Base-by-base conservation (phyloP, 2,797 vertebrate species). In the Stomatorhinus walkeri region DNA sequence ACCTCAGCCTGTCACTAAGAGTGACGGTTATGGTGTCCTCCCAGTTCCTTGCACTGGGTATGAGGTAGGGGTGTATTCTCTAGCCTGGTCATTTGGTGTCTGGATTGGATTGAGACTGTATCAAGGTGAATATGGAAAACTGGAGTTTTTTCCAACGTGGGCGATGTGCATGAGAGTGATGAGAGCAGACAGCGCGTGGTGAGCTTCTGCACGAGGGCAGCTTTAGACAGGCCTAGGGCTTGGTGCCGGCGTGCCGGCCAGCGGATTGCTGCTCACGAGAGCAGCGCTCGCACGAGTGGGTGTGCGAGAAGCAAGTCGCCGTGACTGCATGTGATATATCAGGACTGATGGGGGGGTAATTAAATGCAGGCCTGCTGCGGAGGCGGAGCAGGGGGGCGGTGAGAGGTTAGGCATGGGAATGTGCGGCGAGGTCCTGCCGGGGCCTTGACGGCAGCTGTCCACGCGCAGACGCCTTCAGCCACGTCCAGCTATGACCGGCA, bases 391-490 rank as follows among this genome's bases (percentile, higher is more conserved):
- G 87, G 36, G 46, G 24, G 52, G 51, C 24, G 64, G 24, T 56
- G 54, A 28, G 40, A 61, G 56, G 40, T 76, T 59, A 32, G 48
- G 68, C 14, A 12, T 1, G 72, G 86, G 87, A 51, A 64, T 88
- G 72, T 64, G 81, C 92, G 92, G 16, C 91, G 91, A 43, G 91
- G 91, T 91, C 93, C 91, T 90, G 90, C 91, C 91, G 92, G 0
- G 28, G 91, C 89, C 91, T 88, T 91, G 52, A 93, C 95, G 95
- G 94, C 96, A 97, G 96, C 96, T 97, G 97, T 96, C 96, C 92
- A 94, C 91, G 90, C 92, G 93, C 91, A 93, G 95, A 96, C 96
- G 96, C 94, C 94, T 94, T 91, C 90, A 92, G 95, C 93, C 92
- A 93, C 93, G 94, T 93, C 93, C 92, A 93, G 94, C 95, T 92